Percentiles rank a stretch among this genome's conserved stretches.
Evolutionary conservation across 92 coral and sea anemone species (phyloP).

Genomic region (Montipora capitata): DNA sequence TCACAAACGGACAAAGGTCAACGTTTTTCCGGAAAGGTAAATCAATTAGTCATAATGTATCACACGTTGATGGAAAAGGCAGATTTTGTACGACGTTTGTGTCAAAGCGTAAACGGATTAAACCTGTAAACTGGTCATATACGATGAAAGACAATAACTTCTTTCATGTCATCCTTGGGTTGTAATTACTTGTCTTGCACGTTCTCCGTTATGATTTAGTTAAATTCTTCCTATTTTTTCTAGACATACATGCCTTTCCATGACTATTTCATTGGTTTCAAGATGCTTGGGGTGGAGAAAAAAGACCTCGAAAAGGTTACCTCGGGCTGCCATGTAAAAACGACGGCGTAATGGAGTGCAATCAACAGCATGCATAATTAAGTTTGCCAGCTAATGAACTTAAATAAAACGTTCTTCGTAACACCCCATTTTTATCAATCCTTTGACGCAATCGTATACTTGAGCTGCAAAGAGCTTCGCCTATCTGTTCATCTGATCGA

Average conservation of each 20-base stretch:
- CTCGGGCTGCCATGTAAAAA: no score
- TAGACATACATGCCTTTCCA: not conserved
- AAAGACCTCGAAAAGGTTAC: not conserved
- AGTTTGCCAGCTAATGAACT: no score
- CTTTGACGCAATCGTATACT: conserved; percentile 4
- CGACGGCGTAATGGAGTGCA: no score
- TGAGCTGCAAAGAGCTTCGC: not conserved
- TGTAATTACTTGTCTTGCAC: not conserved
- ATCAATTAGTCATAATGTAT: conserved; percentile 36
- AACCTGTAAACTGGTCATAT: not conserved
- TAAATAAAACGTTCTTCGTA: no score
- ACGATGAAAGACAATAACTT: conserved; percentile 33
- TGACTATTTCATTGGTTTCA: not conserved
- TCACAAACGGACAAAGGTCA: conserved; percentile 33
- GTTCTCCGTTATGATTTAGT: not conserved
- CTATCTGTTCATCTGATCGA: not conserved
- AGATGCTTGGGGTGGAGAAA: not conserved
- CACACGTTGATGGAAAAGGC: conserved; percentile 38
- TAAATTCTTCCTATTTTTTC: not conserved
- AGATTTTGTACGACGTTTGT: conserved; percentile 13
- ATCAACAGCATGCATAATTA: no score
- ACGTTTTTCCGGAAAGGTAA: conserved; percentile 16
- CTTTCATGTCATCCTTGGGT: not conserved
- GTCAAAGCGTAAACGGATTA: conserved; percentile 41
- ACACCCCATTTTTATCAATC: conserved; percentile 1